Evolutionary conservation across 2,888 invertebrate species (phyloP).

Genomic region (Hypselothyrea guttata): DNA sequence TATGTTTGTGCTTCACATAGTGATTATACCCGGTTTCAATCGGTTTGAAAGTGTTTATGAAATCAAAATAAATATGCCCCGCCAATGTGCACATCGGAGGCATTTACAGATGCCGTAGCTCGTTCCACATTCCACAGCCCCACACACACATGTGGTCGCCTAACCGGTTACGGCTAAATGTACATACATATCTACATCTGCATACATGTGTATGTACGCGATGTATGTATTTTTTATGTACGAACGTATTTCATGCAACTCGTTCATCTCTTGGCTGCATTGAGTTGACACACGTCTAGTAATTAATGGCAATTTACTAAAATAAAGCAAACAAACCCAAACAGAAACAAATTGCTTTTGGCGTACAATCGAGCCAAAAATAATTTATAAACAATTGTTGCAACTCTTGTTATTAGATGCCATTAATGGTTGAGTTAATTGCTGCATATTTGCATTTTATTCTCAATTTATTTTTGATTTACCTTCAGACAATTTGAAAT

Average conservation of each 20-base stretch:
- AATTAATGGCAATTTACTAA: constrained; percentile 33
- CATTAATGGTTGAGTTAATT: too few relatives aligned
- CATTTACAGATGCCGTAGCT: constrained; percentile 25
- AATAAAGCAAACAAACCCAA: constrained; percentile 7
- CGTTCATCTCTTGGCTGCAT: constrained; percentile 15
- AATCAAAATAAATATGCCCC: constrained; percentile 24
- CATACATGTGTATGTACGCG: constrained; percentile 2
- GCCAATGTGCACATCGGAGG: constrained; percentile 31
- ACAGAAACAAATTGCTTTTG: constrained; percentile 41
- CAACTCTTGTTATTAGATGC: neutral
- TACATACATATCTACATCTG: constrained; percentile 10
- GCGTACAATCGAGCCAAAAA: constrained; percentile 34
- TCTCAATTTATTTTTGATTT: too few relatives aligned
- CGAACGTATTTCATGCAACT: constrained; percentile 4
- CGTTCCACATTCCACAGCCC: constrained; percentile 40
- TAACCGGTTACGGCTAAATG: constrained; percentile 44
- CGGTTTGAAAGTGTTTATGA: neutral
- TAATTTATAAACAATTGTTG: neutral
- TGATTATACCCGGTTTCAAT: too few relatives aligned
- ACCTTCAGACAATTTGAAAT: too few relatives aligned
- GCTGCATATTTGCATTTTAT: too few relatives aligned
- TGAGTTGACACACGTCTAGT: constrained; percentile 37
- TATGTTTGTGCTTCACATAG: too few relatives aligned
- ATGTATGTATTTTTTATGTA: constrained; percentile 4
- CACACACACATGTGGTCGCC: constrained; percentile 15